phyloP scores from a whole-genome alignment of 2,113 vertebrate species.

The Rhabdomys dilectus region DNA sequence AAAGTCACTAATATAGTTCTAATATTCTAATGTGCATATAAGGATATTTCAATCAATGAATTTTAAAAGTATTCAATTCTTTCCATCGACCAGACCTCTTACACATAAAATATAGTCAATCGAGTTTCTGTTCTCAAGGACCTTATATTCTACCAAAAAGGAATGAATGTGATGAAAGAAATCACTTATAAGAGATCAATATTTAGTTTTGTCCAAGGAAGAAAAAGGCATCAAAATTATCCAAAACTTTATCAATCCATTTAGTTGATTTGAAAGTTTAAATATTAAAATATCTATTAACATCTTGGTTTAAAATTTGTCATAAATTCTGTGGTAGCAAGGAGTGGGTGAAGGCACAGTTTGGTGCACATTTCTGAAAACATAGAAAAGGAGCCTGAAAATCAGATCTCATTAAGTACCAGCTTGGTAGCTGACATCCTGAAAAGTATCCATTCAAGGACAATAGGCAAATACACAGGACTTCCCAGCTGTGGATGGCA shows the following conservation, averaged over 20 bases:
- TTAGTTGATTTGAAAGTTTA: not conserved
- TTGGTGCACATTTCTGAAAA: not conserved
- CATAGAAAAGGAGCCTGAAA: not conserved
- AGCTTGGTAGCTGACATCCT: not conserved
- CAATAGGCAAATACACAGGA: not conserved
- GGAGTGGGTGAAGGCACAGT: rapidly evolving
- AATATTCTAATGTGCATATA: not conserved
- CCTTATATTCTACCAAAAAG: not conserved
- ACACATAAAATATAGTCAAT: not conserved
- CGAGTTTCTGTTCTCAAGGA: not conserved
- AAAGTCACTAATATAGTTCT: not conserved
- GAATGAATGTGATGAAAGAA: not conserved
- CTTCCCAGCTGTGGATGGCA: not conserved
- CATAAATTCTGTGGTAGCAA: not conserved
- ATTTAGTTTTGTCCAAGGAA: not conserved
- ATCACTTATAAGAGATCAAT: not conserved
- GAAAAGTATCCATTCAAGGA: not conserved
- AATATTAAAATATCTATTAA: not conserved
- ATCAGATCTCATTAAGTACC: not conserved
- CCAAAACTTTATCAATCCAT: not conserved
- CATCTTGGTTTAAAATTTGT: not conserved
- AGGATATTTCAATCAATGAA: not conserved
- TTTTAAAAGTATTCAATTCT: not conserved
- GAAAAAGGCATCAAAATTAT: not conserved
- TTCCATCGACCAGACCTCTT: not conserved